Base-by-base conservation (phyloP, 2,797 vertebrate genomes). In the Macrochelys suwanniensis region DNA sequence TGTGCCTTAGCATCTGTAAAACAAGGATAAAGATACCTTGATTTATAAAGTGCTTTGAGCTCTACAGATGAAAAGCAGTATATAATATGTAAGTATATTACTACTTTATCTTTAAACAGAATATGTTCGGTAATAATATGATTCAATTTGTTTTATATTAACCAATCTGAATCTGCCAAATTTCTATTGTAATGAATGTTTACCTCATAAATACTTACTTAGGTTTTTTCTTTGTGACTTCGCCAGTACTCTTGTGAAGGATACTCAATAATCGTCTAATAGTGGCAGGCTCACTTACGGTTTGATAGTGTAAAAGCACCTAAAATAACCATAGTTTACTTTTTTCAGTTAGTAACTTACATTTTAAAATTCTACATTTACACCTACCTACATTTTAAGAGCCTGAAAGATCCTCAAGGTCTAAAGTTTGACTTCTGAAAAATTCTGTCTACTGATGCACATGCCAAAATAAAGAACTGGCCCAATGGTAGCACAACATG, bases 281-380 rank as follows among this genome's bases (percentile, higher is more conserved):
- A 93, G 99, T 99, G 56, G 99, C 99, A 3, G 99, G 99, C 90
- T 99, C 99, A 84, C 99, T 99, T 92, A 99, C 96, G 3, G 99
- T 99, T 97, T 99, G 99, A 97, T 99, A 99, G 97, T 99, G 99
- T 97, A 99, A 97, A 97, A 99, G 98, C 42, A 99, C 98, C 99
- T 99, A 90, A 90, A 97, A 88, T 2, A 96, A 94, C 79, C 91
- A 80, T 54, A 86, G 53, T 86, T 90, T 25, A 16, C 56, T 83
- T 80, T 87, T 88, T 96, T 71, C 25, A 81, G 47, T 93, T 93
- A 96, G 76, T 89, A 94, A 89, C 49, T 51, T 77, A 82, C 42
- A 84, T 93, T 59, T 71, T 31, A 89, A 84, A 96, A 91, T 82
- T 54, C 26, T 50, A 92, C 11, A 6, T 81, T 79, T 85, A 53